Evolutionary conservation across 30 jellyfish, hydroid and myxozoan genomes (phyloP).

Genomic region (Pelagia noctiluca): DNA sequence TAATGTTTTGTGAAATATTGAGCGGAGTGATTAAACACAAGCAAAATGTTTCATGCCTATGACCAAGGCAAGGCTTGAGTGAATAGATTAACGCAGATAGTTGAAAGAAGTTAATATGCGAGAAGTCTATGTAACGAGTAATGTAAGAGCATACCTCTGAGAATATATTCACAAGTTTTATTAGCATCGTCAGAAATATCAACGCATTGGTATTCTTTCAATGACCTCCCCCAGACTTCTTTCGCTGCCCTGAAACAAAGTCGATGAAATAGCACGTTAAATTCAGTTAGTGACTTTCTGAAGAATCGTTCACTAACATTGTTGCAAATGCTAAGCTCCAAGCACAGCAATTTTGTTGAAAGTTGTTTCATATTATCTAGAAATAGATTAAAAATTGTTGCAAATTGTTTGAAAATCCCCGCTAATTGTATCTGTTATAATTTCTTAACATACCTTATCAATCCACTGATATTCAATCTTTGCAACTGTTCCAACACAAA

Average conservation of each 20-base stretch:
- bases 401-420: neutral
- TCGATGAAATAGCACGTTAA: neutral
- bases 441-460: too few relatives aligned
- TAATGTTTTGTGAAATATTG: too few relatives aligned
- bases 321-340: neutral
- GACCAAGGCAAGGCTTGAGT: too few relatives aligned
- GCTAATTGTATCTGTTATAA: neutral
- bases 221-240: conserved; percentile 71
- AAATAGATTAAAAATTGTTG: neutral
- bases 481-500: too few relatives aligned
- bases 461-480: too few relatives aligned
- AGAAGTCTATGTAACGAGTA: neutral
- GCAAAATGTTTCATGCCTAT: too few relatives aligned
- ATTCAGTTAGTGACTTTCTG: neutral
- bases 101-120: too few relatives aligned
- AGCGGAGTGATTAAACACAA: too few relatives aligned
- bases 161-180: conserved; percentile 73
- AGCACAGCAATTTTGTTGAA: neutral
- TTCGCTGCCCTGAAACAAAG: conserved; percentile 78
- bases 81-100: too few relatives aligned
- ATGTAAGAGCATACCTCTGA: conserved; percentile 67
- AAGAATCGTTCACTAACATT: neutral
- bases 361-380: neutral
- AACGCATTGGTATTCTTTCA: conserved; percentile 91
- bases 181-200: conserved; percentile 90